These are phyloP conservation scores for Guaruba guarouba DNA, from an alignment of 2,113 vertebrate species.

Conservation along the genomic window DNA sequence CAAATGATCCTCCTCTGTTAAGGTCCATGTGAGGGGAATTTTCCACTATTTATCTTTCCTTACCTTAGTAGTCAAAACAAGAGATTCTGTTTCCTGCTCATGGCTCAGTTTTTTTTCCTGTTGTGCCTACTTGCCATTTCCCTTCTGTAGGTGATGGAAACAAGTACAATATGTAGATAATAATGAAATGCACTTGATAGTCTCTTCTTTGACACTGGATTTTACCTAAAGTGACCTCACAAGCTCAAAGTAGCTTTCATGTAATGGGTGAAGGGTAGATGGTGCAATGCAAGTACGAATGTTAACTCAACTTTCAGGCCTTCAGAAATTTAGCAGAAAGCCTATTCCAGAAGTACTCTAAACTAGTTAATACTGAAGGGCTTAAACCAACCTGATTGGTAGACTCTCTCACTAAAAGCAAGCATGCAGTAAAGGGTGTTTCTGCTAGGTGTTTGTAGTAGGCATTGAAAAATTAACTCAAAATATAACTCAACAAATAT, in stretches of 20 bases:
- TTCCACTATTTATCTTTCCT: slow-evolving; percentile 67
- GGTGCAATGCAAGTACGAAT: not conserved
- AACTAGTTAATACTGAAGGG: not conserved
- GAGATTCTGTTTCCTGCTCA: slow-evolving; percentile 62
- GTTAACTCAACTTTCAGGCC: not conserved
- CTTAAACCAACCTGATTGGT: not conserved
- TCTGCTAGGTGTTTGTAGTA: not conserved
- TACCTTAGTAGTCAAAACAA: slow-evolving; percentile 62
- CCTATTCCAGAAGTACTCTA: not conserved
- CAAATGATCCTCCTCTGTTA: not conserved
- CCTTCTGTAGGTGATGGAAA: slow-evolving; percentile 47
- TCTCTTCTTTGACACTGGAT: not conserved
- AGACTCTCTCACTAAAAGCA: not conserved
- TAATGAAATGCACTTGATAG: not conserved
- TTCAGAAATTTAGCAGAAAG: not conserved
- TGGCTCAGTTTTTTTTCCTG: slow-evolving; percentile 68
- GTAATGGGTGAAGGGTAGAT: not conserved
- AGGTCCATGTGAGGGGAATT: slow-evolving; percentile 35
- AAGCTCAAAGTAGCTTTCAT: not conserved
- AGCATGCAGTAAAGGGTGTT: not conserved
- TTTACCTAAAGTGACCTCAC: not conserved
- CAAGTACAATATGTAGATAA: not conserved
- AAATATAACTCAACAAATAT: not conserved
- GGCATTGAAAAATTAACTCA: not conserved
- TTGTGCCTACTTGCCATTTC: slow-evolving; percentile 47